Base-by-base conservation (phyloP, 2,113 vertebrate species). In the Daubentonia madagascariensis region DNA sequence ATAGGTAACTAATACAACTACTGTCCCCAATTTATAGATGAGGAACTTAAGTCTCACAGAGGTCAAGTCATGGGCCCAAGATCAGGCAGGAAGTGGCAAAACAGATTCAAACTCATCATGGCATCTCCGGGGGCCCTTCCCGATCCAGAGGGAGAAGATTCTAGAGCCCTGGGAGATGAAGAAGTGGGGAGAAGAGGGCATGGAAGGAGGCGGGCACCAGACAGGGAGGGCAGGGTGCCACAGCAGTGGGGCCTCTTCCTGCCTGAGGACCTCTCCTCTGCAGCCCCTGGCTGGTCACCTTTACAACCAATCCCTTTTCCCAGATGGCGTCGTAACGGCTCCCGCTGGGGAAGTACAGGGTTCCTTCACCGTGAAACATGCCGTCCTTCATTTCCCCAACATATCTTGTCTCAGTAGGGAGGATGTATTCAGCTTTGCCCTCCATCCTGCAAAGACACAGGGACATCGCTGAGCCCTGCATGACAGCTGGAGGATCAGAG, bases 311-410 rank as follows among this genome's bases (percentile, higher is more conserved):
- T 73, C 99, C 99, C 3, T 99, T 99, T 37, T 99, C 98, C 99
- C 99, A 99, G n/a, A 94, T 95, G 25, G 99, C 99, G 7, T 99
- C 98, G 94, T 99, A 99, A 78, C 96, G 99, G 98, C 98, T 99
- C 97, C 99, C 99, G 50, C 87, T 97, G 79, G 99, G 98, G 98
- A 99, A 99, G 88, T 98, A 87, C 88, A 99, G 98, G 50, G 99
- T 99, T 95, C 99, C 99, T 92, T 98, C 93, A 30, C 99, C 99
- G 35, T 99, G 99, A 63, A 99, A 99, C 99, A 99, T 98, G 50
- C 99, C 99, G 20, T 99, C 99, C 98, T 99, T 99, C 99, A 99
- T 99, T 73, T 98, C 94, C 10, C 99, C 99, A 11, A 99, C 98
- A 87, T 99, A 99, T 97, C 98, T 99, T 9, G 99, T 99, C 54